Conservation (phyloP, 1,140 invertebrate species). For the Ceratosolen fusciceps region DNA sequence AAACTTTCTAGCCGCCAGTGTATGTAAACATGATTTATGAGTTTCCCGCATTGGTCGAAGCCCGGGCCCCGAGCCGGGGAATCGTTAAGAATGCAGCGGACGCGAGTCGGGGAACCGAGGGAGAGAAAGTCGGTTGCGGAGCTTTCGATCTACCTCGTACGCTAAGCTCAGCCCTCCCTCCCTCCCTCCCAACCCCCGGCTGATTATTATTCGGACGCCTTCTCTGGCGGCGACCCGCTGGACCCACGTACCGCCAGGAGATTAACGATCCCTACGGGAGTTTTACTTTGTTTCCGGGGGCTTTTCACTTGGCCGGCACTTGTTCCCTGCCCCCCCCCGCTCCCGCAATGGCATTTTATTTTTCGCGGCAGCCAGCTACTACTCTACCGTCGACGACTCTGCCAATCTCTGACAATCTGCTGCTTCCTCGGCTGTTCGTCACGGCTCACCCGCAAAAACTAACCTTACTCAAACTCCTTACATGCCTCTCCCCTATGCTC, state of each 20-base stretch:
- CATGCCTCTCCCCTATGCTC: too few relatives aligned
- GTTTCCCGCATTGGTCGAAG: not conserved
- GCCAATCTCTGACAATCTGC: too few relatives aligned
- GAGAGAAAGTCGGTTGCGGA: too few relatives aligned
- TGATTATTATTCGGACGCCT: not conserved
- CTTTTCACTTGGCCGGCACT: not conserved
- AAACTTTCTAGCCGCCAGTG: not conserved
- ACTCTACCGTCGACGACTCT: not conserved
- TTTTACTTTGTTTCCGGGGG: not conserved
- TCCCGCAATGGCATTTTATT: not conserved
- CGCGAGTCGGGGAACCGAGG: too few relatives aligned
- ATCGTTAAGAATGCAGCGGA: slow-evolving; percentile 15
- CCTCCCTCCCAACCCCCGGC: too few relatives aligned
- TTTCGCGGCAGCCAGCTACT: not conserved
- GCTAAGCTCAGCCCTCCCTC: too few relatives aligned
- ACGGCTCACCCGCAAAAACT: not conserved
- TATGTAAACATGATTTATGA: not conserved
- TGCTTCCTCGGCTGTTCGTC: not conserved
- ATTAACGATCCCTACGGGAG: not conserved
- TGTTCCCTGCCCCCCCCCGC: not conserved
- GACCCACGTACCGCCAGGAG: not conserved
- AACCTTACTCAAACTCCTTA: too few relatives aligned
- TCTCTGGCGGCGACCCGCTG: not conserved
- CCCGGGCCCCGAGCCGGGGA: not conserved
- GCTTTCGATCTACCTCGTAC: too few relatives aligned